Base-by-base conservation (phyloP, 2,113 vertebrate genomes). In the Laterallus jamaicensis region DNA sequence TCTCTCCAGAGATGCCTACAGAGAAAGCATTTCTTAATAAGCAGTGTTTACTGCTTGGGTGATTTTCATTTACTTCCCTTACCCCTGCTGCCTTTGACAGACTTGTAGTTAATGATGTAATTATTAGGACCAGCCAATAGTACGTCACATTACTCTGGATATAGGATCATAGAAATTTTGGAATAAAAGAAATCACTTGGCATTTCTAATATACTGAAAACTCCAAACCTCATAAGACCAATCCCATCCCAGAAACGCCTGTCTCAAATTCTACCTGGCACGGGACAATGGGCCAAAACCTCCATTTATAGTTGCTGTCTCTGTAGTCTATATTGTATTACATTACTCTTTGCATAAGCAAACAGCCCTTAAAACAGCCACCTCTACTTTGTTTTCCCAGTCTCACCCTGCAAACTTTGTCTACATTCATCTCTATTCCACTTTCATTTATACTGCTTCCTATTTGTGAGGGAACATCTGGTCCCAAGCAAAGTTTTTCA, bases 301-400 rank as follows among this genome's bases (percentile, higher is more conserved):
- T 26, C 12, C 19, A 25, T 9, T 82, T 54, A 12, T 2, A 77
- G 63, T 4, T 62, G 28, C 44, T 70, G 24, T 35, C 75, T 32
- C 21, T 59, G 37, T 59, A 71, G 40, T 12, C 63, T 58, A 6
- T 31, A 12, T 12, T 44, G 21, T 15, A 31, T 19, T 44, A 6
- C 26, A 6, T 17, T 62, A 22, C 17, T 44, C 24, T 77, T 64
- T 28, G 24, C 25, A 9, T 12, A 77, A 82, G 7, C 29, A 58
- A 31, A 40, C 17, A 31, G 9, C 0, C 0, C 15, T 64, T 50
- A 28, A 15, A 79, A 4, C 6, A 73, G 26, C 4, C 35, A 52
- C 18, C 18, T 40, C 5, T 25, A 2, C 1, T 12, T 1, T 50
- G 26, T 13, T 21, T 18, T 50, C 4, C 5, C 31, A 63, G 29